These are phyloP conservation scores for Gambusia affinis DNA, from an alignment of 2,113 vertebrate species.

Conservation along the genomic window DNA sequence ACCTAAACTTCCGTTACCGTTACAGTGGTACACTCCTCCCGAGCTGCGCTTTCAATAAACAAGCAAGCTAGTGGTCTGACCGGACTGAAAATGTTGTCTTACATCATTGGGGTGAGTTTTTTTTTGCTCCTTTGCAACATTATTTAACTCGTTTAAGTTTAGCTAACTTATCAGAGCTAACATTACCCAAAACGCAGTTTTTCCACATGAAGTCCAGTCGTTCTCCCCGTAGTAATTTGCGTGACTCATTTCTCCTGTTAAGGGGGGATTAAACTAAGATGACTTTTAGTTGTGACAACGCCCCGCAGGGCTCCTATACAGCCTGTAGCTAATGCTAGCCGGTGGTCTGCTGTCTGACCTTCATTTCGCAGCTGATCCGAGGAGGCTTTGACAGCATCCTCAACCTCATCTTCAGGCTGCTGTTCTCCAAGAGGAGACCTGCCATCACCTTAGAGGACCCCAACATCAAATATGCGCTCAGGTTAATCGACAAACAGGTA, in stretches of 20 bases:
- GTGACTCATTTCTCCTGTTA: slow-evolving; percentile 66
- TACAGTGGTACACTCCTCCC: neutral
- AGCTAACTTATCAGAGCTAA: neutral
- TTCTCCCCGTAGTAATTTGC: slow-evolving; percentile 9
- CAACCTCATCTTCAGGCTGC: slow-evolving; percentile 71
- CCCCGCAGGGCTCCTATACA: slow-evolving; percentile 6
- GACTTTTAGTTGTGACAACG: slow-evolving; percentile 28
- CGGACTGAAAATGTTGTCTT: slow-evolving; percentile 65
- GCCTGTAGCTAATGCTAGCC: slow-evolving; percentile 22
- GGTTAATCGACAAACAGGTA: slow-evolving; percentile 82
- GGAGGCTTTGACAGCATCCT: slow-evolving; percentile 67
- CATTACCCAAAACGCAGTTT: slow-evolving; percentile 2
- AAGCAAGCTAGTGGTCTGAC: neutral
- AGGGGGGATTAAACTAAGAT: slow-evolving; percentile 6
- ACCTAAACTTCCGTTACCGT: neutral
- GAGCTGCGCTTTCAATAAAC: neutral
- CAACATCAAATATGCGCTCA: slow-evolving; percentile 78
- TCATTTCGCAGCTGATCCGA: slow-evolving; percentile 68
- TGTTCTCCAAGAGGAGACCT: slow-evolving; percentile 65
- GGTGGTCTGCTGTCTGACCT: slow-evolving; percentile 18
- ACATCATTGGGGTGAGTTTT: slow-evolving; percentile 72
- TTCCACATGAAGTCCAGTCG: neutral
- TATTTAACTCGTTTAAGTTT: rapidly evolving
- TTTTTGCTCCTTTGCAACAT: rapidly evolving
- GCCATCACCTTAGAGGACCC: slow-evolving; percentile 82